phyloP scores from a whole-genome alignment of 2,113 vertebrate species.

The Noctilio leporinus region DNA sequence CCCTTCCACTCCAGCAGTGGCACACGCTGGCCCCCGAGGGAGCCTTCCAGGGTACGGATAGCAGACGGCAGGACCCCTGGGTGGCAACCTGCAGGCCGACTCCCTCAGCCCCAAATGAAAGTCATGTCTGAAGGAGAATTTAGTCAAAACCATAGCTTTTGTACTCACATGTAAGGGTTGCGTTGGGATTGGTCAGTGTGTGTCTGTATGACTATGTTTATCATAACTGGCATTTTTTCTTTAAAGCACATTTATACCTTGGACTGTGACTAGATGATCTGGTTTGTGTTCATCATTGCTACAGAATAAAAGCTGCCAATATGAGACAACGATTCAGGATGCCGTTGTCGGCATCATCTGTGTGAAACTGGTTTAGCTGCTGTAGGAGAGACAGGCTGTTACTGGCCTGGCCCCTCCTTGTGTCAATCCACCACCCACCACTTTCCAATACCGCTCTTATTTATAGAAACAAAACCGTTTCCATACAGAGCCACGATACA shows the following conservation, averaged over 20 bases:
- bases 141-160: background rate
- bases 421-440: background rate
- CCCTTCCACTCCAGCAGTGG: background rate
- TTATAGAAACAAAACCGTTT: constrained; percentile 7
- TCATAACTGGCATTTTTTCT: background rate
- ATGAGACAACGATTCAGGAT: background rate
- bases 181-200: background rate
- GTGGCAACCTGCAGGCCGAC: background rate
- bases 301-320: background rate
- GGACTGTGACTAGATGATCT: background rate
- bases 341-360: background rate
- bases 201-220: background rate
- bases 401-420: too few species aligned
- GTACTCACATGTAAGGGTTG: background rate
- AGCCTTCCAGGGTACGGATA: too few species aligned
- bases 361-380: background rate
- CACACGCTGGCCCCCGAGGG: too few species aligned
- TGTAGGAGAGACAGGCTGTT: background rate
- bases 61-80: background rate
- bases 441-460: background rate
- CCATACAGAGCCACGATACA: background rate
- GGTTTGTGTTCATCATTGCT: background rate
- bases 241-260: background rate
- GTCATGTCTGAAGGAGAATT: background rate
- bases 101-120: background rate